Percentiles rank a stretch among this genome's conserved stretches.
These are phyloP conservation scores for Halichoerus grypus DNA, from an alignment of 2,113 vertebrate species.

Conservation along the genomic window DNA sequence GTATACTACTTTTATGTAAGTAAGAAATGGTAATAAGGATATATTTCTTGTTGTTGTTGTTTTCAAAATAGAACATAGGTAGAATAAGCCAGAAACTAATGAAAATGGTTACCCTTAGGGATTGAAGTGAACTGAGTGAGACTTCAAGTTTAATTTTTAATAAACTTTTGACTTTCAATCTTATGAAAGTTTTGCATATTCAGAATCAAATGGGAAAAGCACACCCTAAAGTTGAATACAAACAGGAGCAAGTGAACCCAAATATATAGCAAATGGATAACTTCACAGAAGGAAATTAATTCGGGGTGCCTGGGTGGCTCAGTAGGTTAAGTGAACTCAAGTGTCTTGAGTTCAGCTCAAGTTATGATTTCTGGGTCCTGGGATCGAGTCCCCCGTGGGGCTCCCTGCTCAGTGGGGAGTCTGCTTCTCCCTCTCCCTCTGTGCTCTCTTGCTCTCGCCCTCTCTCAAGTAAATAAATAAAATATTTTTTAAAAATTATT, in stretches of 20 bases:
- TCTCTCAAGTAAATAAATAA: not conserved
- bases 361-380: not conserved
- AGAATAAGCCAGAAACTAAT: constrained; percentile 36
- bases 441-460: not conserved
- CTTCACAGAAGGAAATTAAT: constrained; percentile 42
- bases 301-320: not conserved
- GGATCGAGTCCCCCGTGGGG: not conserved
- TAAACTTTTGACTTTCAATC: constrained; percentile 8
- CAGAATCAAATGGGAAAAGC: not conserved
- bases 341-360: not conserved
- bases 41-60: constrained; percentile 32
- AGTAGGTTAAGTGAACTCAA: not conserved
- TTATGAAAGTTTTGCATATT: constrained; percentile 15
- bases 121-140: not conserved
- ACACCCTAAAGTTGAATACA: constrained; percentile 7
- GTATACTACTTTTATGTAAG: not conserved
- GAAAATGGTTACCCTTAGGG: not conserved
- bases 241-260: not conserved
- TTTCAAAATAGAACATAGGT: constrained; percentile 41
- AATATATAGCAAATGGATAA: constrained; percentile 25
- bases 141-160: constrained; percentile 29
- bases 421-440: not conserved
- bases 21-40: not conserved
- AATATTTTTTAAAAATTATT: no score
- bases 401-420: not conserved